Conservation (phyloP, 2,797 vertebrate species). For the Coregonus ussuriensis region DNA sequence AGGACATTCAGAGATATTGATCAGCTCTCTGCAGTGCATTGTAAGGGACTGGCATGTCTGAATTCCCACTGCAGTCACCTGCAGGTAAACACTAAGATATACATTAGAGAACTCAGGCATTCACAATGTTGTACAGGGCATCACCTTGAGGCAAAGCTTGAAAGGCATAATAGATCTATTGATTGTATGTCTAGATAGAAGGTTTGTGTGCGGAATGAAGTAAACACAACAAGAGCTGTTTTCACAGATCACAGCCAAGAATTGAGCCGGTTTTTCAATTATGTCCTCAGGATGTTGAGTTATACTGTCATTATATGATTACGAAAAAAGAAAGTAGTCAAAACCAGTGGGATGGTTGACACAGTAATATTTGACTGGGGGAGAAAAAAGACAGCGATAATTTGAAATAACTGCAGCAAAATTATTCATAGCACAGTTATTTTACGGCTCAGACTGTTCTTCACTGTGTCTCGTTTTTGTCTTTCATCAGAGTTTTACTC, state of each 20-base stretch:
- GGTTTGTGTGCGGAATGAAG: neutral
- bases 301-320: neutral
- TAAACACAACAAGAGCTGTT: no score
- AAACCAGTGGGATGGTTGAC: neutral
- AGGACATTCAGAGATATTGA: neutral
- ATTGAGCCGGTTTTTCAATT: no score
- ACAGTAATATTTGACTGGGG: neutral
- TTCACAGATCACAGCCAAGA: neutral
- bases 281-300: no score
- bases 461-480: slow-evolving; percentile 21
- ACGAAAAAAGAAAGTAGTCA: neutral
- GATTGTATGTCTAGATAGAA: no score
- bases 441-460: slow-evolving; percentile 17
- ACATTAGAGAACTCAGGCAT: neutral
- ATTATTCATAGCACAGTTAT: neutral
- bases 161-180: neutral
- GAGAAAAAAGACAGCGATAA: no score
- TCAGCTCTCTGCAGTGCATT: neutral
- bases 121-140: neutral
- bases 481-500: slow-evolving; percentile 43
- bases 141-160: neutral
- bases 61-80: neutral
- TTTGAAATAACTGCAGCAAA: neutral
- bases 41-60: neutral
- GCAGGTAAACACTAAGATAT: neutral